Percentiles rank a stretch among this genome's conserved stretches.
phyloP scores from a whole-genome alignment of 2,113 vertebrate genomes.

The Oncorhynchus keta region DNA sequence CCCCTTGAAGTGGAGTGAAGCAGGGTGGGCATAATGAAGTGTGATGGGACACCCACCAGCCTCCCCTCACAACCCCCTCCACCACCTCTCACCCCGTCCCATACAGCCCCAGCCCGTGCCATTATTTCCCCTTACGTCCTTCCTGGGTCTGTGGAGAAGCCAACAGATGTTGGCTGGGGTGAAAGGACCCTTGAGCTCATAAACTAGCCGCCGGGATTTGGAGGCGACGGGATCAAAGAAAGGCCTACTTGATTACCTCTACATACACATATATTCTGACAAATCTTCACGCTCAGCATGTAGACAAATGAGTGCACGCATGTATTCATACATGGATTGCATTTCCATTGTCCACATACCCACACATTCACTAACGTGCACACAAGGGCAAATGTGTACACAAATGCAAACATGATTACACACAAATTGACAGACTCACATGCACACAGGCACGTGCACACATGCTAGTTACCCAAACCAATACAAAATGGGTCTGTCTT shows the following conservation, averaged over 20 bases:
- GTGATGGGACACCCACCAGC: constrained; percentile 1
- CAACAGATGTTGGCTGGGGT: constrained; percentile 23
- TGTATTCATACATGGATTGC: background rate
- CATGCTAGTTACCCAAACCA: background rate
- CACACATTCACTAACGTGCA: background rate
- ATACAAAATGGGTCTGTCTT: background rate
- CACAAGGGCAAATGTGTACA: background rate
- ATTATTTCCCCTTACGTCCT: constrained; percentile 1
- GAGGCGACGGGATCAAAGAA: constrained; percentile 9
- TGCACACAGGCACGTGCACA: background rate
- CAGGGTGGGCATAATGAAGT: constrained; percentile 23
- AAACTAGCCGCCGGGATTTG: constrained; percentile 8
- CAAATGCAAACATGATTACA: background rate
- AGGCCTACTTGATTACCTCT: background rate
- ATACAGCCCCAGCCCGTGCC: background rate
- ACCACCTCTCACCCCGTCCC: background rate
- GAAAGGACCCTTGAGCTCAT: constrained; percentile 21
- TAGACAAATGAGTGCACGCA: background rate
- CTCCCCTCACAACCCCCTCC: background rate
- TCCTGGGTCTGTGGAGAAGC: constrained; percentile 3
- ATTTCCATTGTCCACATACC: background rate
- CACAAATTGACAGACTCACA: background rate
- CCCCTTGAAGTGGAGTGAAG: constrained; percentile 15
- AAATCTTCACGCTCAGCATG: background rate
- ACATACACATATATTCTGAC: background rate